Conservation (phyloP, 2,888 invertebrate genomes). For the Thecocarcelia acutangulata region DNA sequence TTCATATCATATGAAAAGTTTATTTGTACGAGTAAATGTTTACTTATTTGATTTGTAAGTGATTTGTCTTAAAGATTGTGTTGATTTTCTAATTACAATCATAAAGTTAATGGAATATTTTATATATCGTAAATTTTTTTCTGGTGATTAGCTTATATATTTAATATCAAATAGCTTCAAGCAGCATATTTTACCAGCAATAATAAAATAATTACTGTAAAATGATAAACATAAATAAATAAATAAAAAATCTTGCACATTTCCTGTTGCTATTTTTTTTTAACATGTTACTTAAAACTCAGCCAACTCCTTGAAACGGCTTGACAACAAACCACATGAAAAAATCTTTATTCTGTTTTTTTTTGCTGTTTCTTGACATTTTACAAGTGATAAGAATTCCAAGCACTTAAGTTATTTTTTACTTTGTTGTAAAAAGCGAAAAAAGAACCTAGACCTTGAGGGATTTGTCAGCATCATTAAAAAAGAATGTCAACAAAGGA, state of each 20-base stretch:
- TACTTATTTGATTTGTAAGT: conserved; percentile 13
- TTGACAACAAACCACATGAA: neutral
- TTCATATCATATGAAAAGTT: too few species aligned
- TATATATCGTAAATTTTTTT: neutral
- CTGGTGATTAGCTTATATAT: conserved; percentile 27
- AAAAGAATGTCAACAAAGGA: conserved; percentile 33
- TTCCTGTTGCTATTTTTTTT: conserved; percentile 20
- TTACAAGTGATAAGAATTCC: conserved; percentile 77
- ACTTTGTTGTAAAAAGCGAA: conserved; percentile 4
- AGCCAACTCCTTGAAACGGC: neutral
- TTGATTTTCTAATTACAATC: conserved; percentile 64
- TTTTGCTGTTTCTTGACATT: conserved; percentile 56
- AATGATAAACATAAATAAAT: conserved; percentile 13
- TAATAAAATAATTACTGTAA: conserved; percentile 11
- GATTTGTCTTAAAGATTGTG: conserved; percentile 46
- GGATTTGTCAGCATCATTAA: conserved; percentile 59
- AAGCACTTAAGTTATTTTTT: conserved; percentile 51
- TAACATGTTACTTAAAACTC: conserved; percentile 22
- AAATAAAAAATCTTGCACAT: neutral
- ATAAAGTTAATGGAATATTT: conserved; percentile 28
- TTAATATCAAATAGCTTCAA: conserved; percentile 1
- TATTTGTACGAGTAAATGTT: neutral
- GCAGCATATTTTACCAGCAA: neutral
- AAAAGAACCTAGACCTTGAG: conserved; percentile 54
- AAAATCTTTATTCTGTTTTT: neutral